These are phyloP conservation scores for Cotesia chilonis DNA, from an alignment of 1,140 invertebrate genomes.

Conservation along the genomic window DNA sequence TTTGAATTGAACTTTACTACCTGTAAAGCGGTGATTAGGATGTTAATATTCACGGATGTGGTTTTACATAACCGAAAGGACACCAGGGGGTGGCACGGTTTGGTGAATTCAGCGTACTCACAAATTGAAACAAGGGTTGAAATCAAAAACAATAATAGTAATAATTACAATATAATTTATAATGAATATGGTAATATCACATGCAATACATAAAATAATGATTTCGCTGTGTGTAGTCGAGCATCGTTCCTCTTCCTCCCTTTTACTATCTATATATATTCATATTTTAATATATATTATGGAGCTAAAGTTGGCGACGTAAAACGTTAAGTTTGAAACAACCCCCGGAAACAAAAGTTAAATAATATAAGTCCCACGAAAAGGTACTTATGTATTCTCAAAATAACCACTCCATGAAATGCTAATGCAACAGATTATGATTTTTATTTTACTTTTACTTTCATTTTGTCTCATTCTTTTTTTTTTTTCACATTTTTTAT, in stretches of 20 bases:
- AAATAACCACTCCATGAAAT: slow-evolving; percentile 23
- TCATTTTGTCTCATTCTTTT: background rate
- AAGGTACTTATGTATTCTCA: slow-evolving; percentile 2
- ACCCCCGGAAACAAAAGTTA: slow-evolving; percentile 16
- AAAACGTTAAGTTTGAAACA: slow-evolving; percentile 4
- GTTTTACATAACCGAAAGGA: slow-evolving; percentile 22
- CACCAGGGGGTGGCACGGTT: slow-evolving; percentile 27
- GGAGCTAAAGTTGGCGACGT: background rate
- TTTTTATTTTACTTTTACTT: background rate
- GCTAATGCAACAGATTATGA: slow-evolving; percentile 23
- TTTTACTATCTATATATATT: background rate
- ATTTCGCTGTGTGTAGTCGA: slow-evolving; percentile 32
- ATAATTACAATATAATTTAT: background rate
- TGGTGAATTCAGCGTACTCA: slow-evolving; percentile 24
- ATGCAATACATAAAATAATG: slow-evolving; percentile 22
- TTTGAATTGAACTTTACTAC: background rate
- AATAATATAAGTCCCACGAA: background rate
- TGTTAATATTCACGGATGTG: slow-evolving; percentile 31
- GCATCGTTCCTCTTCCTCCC: slow-evolving; percentile 38
- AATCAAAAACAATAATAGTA: slow-evolving; percentile 9
- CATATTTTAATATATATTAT: background rate
- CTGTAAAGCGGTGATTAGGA: slow-evolving; percentile 11
- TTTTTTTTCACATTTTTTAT: background rate
- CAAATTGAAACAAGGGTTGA: slow-evolving; percentile 21
- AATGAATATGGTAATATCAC: slow-evolving; percentile 26